These are phyloP conservation scores for Oedothorax gibbosus DNA, from an alignment of 1,140 invertebrate species.

Conservation along the genomic window DNA sequence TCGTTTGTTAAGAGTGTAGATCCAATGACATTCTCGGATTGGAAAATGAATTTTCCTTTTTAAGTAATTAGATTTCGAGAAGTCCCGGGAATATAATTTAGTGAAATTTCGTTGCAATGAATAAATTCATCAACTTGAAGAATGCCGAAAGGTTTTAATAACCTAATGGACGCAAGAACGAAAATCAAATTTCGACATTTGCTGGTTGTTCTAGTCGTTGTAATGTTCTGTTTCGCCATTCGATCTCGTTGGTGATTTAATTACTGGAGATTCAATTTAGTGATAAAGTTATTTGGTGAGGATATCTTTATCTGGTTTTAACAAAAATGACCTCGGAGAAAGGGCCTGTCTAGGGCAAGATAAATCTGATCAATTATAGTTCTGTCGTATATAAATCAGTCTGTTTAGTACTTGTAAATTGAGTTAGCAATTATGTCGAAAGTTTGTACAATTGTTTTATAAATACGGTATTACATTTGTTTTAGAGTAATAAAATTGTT, in stretches of 20 bases:
- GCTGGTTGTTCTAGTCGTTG: not conserved
- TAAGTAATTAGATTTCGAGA: constrained; percentile 37
- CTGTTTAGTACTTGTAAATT: no score
- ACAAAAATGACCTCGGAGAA: no score
- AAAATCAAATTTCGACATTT: constrained; percentile 17
- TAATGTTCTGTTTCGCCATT: not conserved
- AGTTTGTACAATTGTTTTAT: no score
- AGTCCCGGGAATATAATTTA: constrained; percentile 30
- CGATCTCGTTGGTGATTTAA: constrained; percentile 8
- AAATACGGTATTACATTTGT: no score
- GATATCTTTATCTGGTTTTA: no score
- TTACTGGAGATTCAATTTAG: not conserved
- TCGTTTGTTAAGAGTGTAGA: constrained; percentile 22
- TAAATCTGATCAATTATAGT: no score
- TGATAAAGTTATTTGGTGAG: no score
- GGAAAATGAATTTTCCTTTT: constrained; percentile 41
- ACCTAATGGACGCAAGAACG: constrained; percentile 10
- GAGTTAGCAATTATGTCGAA: no score
- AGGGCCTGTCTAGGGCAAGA: no score
- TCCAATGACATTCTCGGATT: not conserved
- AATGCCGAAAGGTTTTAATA: constrained; percentile 40
- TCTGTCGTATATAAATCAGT: no score
- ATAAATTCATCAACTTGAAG: constrained; percentile 35
- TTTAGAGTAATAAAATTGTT: no score
- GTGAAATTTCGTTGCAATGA: constrained; percentile 33